Base-by-base conservation (phyloP, 2,797 vertebrate species). In the Selene dorsalis region DNA sequence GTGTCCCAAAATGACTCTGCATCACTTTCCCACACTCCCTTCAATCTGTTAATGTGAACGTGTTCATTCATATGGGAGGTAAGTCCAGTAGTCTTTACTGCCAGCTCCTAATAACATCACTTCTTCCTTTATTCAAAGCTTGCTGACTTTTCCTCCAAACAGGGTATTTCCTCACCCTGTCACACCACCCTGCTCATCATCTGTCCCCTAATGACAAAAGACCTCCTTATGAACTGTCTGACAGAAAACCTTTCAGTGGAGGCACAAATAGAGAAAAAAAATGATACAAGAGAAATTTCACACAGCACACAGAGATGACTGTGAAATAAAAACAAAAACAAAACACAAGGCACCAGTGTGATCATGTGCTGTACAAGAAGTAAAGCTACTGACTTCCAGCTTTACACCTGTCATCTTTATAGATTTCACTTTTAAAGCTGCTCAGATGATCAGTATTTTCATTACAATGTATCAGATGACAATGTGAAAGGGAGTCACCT, bases 1-100 rank as follows among this genome's bases (percentile, higher is more conserved):
- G 67, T 79, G 87, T 89, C 87, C 85, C 70, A 66, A 84, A 87
- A 83, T 78, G 70, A 84, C 83, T 84, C 69, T 69, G 75, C 63
- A 74, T 82, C 76, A 57, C 52, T 80, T 86, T 82, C 80, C 75
- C 84, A 85, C 79, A 84, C 69, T 70, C 66, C 65, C 75, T 73
- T 61, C 61, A 72, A 83, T 73, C 66, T 48, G 63, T 57, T 89
- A 75, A 66, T 57, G 78, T 79, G 67, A 48, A 48, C 9, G 18
- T 48, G 6, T 48, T 48, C 45, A 20, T 60, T 50, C 87, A 79
- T n/a, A 76, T 20, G 62, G 75, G 60, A 85, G 39, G 1, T 18
- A n/a, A 72, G 32, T 62, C 56, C 3, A 65, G 59, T 55, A 70
- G 73, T 43, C 58, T 69, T 45, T 58, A 69, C 83, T 73, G 5